Conservation (phyloP, 2,888 invertebrate genomes). For the Trilocha varians region DNA sequence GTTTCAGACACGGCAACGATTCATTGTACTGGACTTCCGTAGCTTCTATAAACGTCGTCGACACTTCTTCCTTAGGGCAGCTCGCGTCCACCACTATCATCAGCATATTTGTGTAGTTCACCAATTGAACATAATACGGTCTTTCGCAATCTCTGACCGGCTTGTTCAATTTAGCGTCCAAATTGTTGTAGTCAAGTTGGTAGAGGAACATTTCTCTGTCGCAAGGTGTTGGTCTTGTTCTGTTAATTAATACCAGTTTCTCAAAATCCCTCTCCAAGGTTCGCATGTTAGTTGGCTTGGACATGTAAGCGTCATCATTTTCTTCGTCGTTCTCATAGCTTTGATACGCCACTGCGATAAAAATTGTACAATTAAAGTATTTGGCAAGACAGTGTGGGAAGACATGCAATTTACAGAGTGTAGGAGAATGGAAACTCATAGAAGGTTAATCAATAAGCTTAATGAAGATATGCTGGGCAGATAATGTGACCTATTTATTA, state of each 20-base stretch:
- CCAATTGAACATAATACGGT: constrained; percentile 82
- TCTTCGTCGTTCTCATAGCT: constrained; percentile 68
- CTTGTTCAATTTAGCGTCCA: constrained; percentile 65
- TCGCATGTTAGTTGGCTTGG: constrained; percentile 49
- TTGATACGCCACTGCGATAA: constrained; percentile 43
- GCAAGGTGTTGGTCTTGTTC: constrained; percentile 88
- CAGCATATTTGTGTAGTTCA: constrained; percentile 85
- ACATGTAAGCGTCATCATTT: constrained; percentile 47
- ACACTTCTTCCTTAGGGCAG: constrained; percentile 69
- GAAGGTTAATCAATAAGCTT: no score
- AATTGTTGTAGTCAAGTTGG: constrained; percentile 61
- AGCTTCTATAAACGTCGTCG: constrained; percentile 51
- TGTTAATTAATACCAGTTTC: constrained; percentile 77
- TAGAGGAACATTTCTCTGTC: constrained; percentile 81
- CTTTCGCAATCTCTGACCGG: constrained; percentile 56
- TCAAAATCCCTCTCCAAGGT: constrained; percentile 74
- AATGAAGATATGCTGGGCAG: no score
- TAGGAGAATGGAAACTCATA: no score
- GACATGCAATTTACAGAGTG: no score
- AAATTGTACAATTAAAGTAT: constrained; percentile 9
- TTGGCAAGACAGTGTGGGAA: no score
- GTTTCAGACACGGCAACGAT: constrained; percentile 74
- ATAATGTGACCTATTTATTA: no score
- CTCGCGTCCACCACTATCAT: constrained; percentile 82
- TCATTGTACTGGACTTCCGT: constrained; percentile 72